phyloP scores from a whole-genome alignment of 2,888 invertebrate genomes.

The Coelogynopora nodosa region DNA sequence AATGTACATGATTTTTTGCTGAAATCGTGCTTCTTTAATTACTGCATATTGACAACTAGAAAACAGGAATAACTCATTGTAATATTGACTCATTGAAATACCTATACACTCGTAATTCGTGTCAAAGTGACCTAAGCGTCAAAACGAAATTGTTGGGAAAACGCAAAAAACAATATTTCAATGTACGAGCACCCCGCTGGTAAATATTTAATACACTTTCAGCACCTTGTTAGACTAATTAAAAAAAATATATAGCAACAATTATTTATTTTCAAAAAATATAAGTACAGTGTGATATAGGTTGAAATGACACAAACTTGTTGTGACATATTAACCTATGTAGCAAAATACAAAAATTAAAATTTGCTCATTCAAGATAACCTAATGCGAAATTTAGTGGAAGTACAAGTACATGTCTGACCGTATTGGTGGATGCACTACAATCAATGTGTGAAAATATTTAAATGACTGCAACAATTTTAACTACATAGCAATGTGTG shows the following conservation, averaged over 20 bases:
- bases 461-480: not conserved
- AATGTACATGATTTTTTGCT: too few relatives aligned
- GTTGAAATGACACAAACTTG: not conserved
- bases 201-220: too few relatives aligned
- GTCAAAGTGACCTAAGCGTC: not conserved
- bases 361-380: not conserved
- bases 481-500: slow-evolving; percentile 19
- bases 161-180: not conserved
- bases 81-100: too few relatives aligned
- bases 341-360: not conserved
- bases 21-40: too few relatives aligned
- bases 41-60: too few relatives aligned
- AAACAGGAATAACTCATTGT: too few relatives aligned
- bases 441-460: not conserved
- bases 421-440: not conserved
- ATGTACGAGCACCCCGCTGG: too few relatives aligned
- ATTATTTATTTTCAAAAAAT: not conserved
- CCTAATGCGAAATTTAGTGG: not conserved
- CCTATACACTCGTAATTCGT: too few relatives aligned
- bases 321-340: not conserved
- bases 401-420: slow-evolving; percentile 5
- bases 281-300: not conserved
- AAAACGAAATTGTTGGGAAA: not conserved
- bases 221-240: not conserved
- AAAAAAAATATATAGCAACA: not conserved